Conservation (phyloP, 1,140 invertebrate genomes). For the Orchesella cincta region DNA sequence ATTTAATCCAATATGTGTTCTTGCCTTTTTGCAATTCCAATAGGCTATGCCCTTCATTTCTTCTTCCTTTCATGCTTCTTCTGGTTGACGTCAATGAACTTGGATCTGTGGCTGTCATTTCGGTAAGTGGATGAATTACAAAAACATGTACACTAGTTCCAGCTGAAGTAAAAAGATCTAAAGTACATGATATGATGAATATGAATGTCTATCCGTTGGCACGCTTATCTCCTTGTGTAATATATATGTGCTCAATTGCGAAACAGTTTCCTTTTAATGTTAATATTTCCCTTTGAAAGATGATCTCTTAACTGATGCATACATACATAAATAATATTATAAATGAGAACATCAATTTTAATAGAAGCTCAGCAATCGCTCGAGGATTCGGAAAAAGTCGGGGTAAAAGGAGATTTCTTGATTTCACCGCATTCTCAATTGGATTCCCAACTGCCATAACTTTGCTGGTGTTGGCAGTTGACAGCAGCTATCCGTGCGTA, state of each 20-base stretch:
- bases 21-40: neutral
- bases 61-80: conserved; percentile 35
- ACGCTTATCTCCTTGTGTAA: no score
- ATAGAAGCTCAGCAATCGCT: neutral
- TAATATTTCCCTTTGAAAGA: no score
- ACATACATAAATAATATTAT: no score
- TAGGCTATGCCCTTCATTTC: conserved; percentile 31
- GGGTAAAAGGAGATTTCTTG: conserved; percentile 29
- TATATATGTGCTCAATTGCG: no score
- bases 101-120: conserved; percentile 32
- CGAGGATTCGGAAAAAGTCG: conserved; percentile 12
- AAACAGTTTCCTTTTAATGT: no score
- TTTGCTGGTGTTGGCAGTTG: neutral
- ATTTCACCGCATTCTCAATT: conserved; percentile 12
- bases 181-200: no score
- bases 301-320: no score
- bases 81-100: conserved; percentile 39
- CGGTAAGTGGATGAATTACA: conserved; percentile 1
- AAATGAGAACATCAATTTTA: no score
- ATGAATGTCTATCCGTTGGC: neutral
- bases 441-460: conserved; percentile 9
- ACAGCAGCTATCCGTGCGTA: neutral
- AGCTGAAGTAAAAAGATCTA: no score
- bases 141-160: neutral
- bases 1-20: neutral